Conservation (phyloP, 2,888 invertebrate genomes). For the Cyrtodaria siliqua region DNA sequence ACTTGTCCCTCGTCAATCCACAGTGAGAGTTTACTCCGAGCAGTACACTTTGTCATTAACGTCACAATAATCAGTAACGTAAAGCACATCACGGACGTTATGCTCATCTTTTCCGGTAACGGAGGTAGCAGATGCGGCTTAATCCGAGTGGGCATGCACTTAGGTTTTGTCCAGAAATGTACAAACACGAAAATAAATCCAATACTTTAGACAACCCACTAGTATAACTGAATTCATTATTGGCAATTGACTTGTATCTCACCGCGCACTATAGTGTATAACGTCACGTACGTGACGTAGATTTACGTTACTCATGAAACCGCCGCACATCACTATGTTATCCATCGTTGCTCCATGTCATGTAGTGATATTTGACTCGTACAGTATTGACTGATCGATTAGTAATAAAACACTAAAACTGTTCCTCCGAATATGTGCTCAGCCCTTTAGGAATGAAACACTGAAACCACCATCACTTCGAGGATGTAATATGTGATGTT, state of each 20-base stretch:
- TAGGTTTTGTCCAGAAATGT: slow-evolving; percentile 42
- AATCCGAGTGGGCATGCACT: slow-evolving; percentile 12
- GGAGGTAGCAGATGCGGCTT: slow-evolving; percentile 7
- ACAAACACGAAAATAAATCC: slow-evolving; percentile 29
- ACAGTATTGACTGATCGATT: too few species aligned
- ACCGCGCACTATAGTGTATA: too few species aligned
- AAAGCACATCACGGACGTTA: slow-evolving; percentile 30
- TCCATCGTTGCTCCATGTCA: background rate
- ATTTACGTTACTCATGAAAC: too few species aligned
- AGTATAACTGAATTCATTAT: slow-evolving; percentile 14
- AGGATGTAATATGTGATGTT: too few species aligned
- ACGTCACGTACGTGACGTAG: too few species aligned
- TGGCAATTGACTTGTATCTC: too few species aligned
- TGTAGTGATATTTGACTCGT: too few species aligned
- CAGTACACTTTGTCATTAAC: slow-evolving; percentile 46
- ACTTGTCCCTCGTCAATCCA: slow-evolving; percentile 74
- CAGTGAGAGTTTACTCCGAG: slow-evolving; percentile 64
- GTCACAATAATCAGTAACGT: slow-evolving; percentile 43
- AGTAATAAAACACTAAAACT: too few species aligned
- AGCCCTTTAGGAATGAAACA: too few species aligned
- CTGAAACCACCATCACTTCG: too few species aligned
- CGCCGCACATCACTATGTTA: background rate
- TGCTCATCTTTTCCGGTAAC: slow-evolving; percentile 37
- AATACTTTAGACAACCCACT: background rate
- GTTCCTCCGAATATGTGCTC: too few species aligned